Percentiles rank a stretch among this genome's conserved stretches.
Conservation (phyloP, 2,888 invertebrate species). For the Tuta absoluta region DNA sequence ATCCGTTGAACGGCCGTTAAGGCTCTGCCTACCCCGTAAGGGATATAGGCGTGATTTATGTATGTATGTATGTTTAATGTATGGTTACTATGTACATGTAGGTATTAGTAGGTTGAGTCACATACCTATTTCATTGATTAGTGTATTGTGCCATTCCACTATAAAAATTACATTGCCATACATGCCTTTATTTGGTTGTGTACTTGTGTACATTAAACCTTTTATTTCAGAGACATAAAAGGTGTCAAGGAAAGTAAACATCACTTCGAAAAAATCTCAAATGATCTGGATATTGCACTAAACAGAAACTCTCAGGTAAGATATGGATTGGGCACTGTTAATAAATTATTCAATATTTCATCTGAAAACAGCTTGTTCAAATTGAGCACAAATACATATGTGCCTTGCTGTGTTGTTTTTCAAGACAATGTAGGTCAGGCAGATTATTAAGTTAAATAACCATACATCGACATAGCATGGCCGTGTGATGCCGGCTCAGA, state of each 20-base stretch:
- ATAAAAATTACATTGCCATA: not conserved
- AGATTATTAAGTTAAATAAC: too few species aligned
- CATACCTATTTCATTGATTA: not conserved
- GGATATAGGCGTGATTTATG: too few species aligned
- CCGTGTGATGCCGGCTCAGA: too few species aligned
- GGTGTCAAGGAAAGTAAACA: constrained; percentile 94
- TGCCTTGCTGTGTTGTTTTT: constrained; percentile 1
- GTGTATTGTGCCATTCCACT: not conserved
- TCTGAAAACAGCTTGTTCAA: not conserved
- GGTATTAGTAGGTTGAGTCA: not conserved
- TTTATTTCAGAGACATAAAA: constrained; percentile 89
- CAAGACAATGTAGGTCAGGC: too few species aligned
- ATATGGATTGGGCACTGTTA: not conserved
- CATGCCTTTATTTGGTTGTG: not conserved
- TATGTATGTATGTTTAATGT: too few species aligned
- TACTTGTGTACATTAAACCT: constrained; percentile 3
- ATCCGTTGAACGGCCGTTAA: too few species aligned
- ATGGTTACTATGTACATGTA: not conserved
- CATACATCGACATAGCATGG: too few species aligned
- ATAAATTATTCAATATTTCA: not conserved
- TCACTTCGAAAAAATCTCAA: constrained; percentile 96
- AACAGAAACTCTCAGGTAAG: constrained; percentile 90
- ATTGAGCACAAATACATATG: too few species aligned
- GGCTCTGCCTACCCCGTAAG: too few species aligned
- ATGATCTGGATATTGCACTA: constrained; percentile 92